These are phyloP conservation scores for Amaurobius ferox DNA, from an alignment of 2,888 invertebrate species.

Conservation along the genomic window DNA sequence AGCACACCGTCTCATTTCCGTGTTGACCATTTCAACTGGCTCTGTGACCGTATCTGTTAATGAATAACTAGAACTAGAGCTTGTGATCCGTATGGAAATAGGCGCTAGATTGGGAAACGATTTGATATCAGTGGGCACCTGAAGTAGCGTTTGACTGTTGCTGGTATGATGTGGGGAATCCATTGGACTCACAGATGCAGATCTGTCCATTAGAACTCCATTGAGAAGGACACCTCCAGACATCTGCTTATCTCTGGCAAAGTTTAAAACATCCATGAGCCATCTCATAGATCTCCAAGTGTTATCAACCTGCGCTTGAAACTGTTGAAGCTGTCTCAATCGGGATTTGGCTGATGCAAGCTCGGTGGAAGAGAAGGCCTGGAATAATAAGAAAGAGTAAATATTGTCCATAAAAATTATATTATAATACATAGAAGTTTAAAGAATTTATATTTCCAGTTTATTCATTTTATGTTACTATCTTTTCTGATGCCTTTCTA, in stretches of 20 bases:
- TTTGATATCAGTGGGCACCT: conserved; percentile 34
- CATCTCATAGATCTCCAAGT: conserved; percentile 97
- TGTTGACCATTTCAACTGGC: not conserved
- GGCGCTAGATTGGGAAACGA: conserved; percentile 10
- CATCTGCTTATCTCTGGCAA: conserved; percentile 87
- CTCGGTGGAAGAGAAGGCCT: conserved; percentile 94
- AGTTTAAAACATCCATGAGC: conserved; percentile 96
- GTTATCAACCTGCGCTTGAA: conserved; percentile 89
- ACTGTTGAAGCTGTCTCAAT: conserved; percentile 87
- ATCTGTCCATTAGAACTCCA: conserved; percentile 28
- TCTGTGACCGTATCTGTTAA: conserved; percentile 25
- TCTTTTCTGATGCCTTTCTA: too few relatives aligned
- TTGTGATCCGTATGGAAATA: conserved; percentile 44
- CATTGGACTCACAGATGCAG: conserved; percentile 31
- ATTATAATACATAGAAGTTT: too few relatives aligned
- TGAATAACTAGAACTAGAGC: conserved; percentile 49
- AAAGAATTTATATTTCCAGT: too few relatives aligned
- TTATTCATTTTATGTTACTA: too few relatives aligned
- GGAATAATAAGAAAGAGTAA: conserved; percentile 31
- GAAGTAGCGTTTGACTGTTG: conserved; percentile 28
- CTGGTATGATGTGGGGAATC: conserved; percentile 43
- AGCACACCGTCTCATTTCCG: conserved; percentile 66
- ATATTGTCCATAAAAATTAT: not conserved
- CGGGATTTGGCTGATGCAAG: conserved; percentile 90
- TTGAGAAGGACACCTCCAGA: conserved; percentile 77